phyloP scores from a whole-genome alignment of 2,888 invertebrate genomes.

The Neoitamus cyanurus region DNA sequence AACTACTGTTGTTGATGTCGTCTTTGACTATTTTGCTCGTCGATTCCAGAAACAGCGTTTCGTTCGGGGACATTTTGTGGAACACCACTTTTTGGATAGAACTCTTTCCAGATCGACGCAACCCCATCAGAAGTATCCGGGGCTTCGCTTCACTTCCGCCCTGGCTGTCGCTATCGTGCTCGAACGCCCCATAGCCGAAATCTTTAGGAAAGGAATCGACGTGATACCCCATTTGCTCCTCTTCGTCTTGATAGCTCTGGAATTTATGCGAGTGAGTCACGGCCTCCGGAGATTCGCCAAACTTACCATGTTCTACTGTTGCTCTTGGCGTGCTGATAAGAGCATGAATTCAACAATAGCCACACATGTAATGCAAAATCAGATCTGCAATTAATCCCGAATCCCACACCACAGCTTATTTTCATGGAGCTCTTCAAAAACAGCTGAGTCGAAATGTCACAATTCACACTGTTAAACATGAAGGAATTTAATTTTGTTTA shows the following conservation, averaged over 20 bases:
- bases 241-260: slow-evolving; percentile 71
- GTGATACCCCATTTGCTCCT: slow-evolving; percentile 68
- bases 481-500: too few species aligned
- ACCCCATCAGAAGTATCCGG: slow-evolving; percentile 93
- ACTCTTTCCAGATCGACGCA: slow-evolving; percentile 96
- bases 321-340: background rate
- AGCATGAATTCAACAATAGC: slow-evolving; percentile 1
- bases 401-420: background rate
- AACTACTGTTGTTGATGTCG: slow-evolving; percentile 93
- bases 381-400: background rate
- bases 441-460: slow-evolving; percentile 8
- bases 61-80: slow-evolving; percentile 99
- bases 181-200: slow-evolving; percentile 91
- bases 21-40: slow-evolving; percentile 99
- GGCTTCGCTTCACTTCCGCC: slow-evolving; percentile 75
- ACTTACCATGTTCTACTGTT: slow-evolving; percentile 7
- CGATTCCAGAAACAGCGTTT: slow-evolving; percentile 97
- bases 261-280: background rate
- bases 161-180: slow-evolving; percentile 80
- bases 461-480: background rate
- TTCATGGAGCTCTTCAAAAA: background rate
- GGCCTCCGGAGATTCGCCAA: background rate
- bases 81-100: slow-evolving; percentile 99
- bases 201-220: slow-evolving; percentile 86
- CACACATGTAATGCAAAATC: background rate